Evolutionary conservation across 2,888 invertebrate species (phyloP).

Genomic region (Nomada flava): DNA sequence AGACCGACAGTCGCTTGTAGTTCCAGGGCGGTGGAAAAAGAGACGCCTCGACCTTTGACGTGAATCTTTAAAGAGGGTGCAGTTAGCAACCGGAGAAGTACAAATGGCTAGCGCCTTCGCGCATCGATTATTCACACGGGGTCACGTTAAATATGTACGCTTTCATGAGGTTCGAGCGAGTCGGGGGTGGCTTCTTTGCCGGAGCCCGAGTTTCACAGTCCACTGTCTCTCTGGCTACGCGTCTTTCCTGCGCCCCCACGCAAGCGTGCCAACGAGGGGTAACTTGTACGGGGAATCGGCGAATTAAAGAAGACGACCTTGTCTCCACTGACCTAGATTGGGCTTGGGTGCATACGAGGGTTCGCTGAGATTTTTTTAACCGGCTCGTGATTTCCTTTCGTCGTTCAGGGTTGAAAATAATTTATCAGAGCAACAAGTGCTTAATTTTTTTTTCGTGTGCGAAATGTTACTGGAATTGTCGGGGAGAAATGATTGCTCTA

Average conservation of each 20-base stretch:
- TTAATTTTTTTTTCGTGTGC: too few relatives aligned
- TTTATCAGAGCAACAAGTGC: too few relatives aligned
- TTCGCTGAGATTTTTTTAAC: background rate
- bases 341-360: constrained; percentile 40
- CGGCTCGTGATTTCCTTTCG: background rate
- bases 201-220: constrained; percentile 57
- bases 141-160: constrained; percentile 80
- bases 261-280: constrained; percentile 38
- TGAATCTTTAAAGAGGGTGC: constrained; percentile 80
- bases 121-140: constrained; percentile 80
- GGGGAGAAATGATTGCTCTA: too few relatives aligned
- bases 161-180: constrained; percentile 61
- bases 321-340: constrained; percentile 80
- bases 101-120: constrained; percentile 80
- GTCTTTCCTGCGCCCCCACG: constrained; percentile 28
- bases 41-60: constrained; percentile 62
- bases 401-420: too few relatives aligned
- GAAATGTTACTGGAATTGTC: too few relatives aligned
- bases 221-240: constrained; percentile 50
- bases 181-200: constrained; percentile 59
- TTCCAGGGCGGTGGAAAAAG: constrained; percentile 64
- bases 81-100: constrained; percentile 81
- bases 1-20: constrained; percentile 10
- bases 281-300: constrained; percentile 86
- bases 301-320: constrained; percentile 74